Base-by-base conservation (phyloP, 1,140 invertebrate species). In the Trissolcus basalis region DNA sequence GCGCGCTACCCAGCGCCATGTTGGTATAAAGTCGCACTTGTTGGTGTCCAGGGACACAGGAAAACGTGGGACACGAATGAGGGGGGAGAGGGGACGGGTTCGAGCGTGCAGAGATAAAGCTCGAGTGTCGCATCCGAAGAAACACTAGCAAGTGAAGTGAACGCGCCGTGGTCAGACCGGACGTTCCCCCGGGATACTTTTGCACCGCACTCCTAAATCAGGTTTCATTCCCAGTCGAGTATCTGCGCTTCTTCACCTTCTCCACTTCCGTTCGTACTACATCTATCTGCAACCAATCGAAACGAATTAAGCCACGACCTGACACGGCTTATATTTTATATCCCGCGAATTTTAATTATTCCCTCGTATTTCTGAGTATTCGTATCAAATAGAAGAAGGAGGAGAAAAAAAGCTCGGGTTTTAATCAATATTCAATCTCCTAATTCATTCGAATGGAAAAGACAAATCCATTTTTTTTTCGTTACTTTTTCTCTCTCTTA, bases 121-220 rank as follows among this genome's bases (percentile, higher is more conserved):
- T 69, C 53, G 80, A 83, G 77, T 82, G 80, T 81, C 80, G 80
- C 58, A 82, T 82, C 84, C 81, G 55, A 63, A 85, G 83, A 81
- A 79, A 85, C 81, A 81, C 76, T 80, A 80, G 82, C 78, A 84
- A 86, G 83, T 81, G 83, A 85, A 83, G 84, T 81, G 83, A 85
- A 82, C 83, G 81, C 80, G 79, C 82, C 68, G 80, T 83, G 83
- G 84, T 83, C 85, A 82, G 82, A 69, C 83, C 81, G 80, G 82
- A 83, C 70, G 75, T 63, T 86, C 86, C 81, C 84, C 71, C 54
- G 82, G 82, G 85, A 85, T 81, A 84, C 82, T 86, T 84, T 82
- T 83, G 79, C 80, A 87, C 86, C 85, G 83, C 86, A 86, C 81
- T 84, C 82, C 85, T 87, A 87, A 88, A 87, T 88, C 86, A 86